Base-by-base conservation (phyloP, 2,888 invertebrate genomes). In the Campaea margaritaria region DNA sequence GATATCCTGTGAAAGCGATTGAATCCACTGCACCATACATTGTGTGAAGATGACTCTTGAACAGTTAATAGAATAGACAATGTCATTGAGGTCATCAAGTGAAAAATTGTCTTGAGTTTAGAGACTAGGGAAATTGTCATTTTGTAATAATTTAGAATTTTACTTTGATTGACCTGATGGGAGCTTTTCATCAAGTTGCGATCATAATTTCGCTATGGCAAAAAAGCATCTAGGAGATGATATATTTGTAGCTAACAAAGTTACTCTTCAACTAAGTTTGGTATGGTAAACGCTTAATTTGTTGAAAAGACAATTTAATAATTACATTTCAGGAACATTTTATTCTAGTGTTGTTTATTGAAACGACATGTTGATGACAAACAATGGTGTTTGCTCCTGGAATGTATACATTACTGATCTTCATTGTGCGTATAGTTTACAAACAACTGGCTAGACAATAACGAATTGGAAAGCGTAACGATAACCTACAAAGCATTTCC, bases 391-490 rank as follows among this genome's bases (percentile, higher is more conserved):
- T 21, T 49, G 43, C 46, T 45, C 34, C 50, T 54, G 53, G 38
- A 45, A 49, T 45, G 41, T 49, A 49, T 44, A 47, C 51, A 9
- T 12, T 36, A 21, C 2, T 21, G 21, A 21, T 21, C 21, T 21
- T 48, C 55, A 55, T 54, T 58, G 56, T 60, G 52, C 43, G 16
- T 21, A 11, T 36, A 36, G 36, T 16, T 48, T 44, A 44, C 44
- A 53, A 53, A 51, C 59, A 42, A 48, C 15, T 3, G 10, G 49
- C 11, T 16, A 38, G 13, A 44, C 48, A 34, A 39, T 50, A n/a
- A 44, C 31, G 27, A 38, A 47, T 50, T 51, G 42, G 55, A 60
- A 51, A 61, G 55, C 47, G 51, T 43, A 13, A 60, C 36, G 16
- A 13, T 46, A 55, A 46, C 50, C 51, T 38, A 50, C 46, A 42